A percentile compares a stretch with the other conserved stretches of the same genome.
phyloP scores from a whole-genome alignment of 2,797 vertebrate genomes.

The Poeciliopsis paucimaculata region DNA sequence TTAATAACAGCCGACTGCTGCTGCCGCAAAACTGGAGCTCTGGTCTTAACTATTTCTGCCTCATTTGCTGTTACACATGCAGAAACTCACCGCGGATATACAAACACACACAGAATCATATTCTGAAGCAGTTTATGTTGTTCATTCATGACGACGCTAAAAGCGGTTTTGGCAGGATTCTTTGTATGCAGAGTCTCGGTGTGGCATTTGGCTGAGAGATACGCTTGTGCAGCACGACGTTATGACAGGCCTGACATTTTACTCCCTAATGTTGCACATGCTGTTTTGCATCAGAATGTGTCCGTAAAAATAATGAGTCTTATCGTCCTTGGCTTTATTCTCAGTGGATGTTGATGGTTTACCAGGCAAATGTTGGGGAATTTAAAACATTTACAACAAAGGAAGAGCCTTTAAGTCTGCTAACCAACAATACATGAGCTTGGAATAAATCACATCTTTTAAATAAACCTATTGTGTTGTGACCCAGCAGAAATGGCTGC shows the following conservation, averaged over 20 bases:
- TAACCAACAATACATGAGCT: not conserved
- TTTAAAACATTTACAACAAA: not conserved
- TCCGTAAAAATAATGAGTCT: slow-evolving; percentile 43
- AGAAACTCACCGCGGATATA: not conserved
- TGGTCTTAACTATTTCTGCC: slow-evolving; percentile 7
- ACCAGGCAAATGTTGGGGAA: not conserved
- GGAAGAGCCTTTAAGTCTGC: not conserved
- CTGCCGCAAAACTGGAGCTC: slow-evolving; percentile 1
- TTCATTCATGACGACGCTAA: slow-evolving; percentile 33
- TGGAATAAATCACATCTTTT: not conserved
- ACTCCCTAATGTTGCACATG: slow-evolving; percentile 73
- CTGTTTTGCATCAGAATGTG: slow-evolving; percentile 76
- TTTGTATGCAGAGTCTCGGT: slow-evolving; percentile 64
- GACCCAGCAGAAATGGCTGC: not conserved
- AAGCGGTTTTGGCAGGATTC: slow-evolving; percentile 40
- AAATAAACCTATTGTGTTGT: not conserved
- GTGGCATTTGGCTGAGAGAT: slow-evolving; percentile 78
- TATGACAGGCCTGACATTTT: slow-evolving; percentile 81
- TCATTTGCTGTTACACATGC: slow-evolving; percentile 11
- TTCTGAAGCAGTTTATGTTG: slow-evolving; percentile 7
- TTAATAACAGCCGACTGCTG: slow-evolving; percentile 6
- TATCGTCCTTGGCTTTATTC: slow-evolving; percentile 42
- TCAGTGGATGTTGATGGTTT: not conserved
- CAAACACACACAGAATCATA: not conserved
- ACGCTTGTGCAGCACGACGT: slow-evolving; percentile 74